Conservation (phyloP, 53 echinoderm and acorn worm genomes). For the Zoroaster sp. region DNA sequence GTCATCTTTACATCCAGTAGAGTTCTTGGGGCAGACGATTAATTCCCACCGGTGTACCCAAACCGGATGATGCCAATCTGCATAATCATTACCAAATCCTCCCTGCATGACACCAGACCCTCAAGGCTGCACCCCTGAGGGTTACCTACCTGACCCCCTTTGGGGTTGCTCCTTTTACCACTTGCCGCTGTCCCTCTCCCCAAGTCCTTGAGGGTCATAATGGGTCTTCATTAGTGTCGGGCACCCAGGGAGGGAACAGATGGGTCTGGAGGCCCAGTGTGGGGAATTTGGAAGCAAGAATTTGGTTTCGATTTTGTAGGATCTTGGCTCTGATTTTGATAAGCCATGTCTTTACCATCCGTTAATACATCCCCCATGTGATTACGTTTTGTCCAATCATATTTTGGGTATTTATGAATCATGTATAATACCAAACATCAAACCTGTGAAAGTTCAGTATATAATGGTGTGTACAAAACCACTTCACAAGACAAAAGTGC, state of each 20-base stretch:
- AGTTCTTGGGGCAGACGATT: too few relatives aligned
- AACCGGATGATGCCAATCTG: neutral
- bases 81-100: neutral
- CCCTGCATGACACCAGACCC: slow-evolving; percentile 1
- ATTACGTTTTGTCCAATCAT: too few relatives aligned
- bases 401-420: too few relatives aligned
- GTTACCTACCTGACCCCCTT: neutral
- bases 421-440: too few relatives aligned
- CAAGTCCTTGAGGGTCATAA: neutral
- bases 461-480: too few relatives aligned
- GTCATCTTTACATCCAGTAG: too few relatives aligned
- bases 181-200: neutral
- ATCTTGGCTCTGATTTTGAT: too few relatives aligned
- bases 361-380: too few relatives aligned
- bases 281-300: neutral
- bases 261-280: neutral
- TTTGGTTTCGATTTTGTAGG: too few relatives aligned
- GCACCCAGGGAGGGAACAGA: slow-evolving; percentile 29
- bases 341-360: too few relatives aligned
- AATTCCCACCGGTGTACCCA: neutral
- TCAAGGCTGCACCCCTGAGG: slow-evolving; percentile 5
- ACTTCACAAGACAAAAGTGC: too few relatives aligned
- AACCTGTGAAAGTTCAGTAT: too few relatives aligned
- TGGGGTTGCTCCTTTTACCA: neutral
- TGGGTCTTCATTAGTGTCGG: slow-evolving; percentile 10